Base-by-base conservation (phyloP, 2,888 invertebrate genomes). In the Pediacus dermestoides region DNA sequence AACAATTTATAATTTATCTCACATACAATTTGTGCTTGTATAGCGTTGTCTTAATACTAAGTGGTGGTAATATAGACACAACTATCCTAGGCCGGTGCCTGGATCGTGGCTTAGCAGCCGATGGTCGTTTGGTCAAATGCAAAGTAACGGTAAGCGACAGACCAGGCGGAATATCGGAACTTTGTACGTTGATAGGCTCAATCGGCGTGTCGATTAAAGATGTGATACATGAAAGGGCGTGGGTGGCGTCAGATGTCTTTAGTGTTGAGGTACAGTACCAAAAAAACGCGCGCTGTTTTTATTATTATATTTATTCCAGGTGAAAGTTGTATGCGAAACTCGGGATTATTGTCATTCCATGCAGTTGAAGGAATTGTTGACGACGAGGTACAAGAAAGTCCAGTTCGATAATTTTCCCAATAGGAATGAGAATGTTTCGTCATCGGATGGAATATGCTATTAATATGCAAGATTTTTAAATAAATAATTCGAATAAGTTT, bases 191-290 rank as follows among this genome's bases (percentile, higher is more conserved):
- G 23, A 75, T 93, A 34, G 77, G 83, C 0, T 76, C 78, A 1
- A 74, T 87, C 16, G 91, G 91, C 1, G 91, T 91, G 8, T 87
- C 87, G 22, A 90, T 96, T 48, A 96, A 95, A 68, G 95, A 95
- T 62, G 92, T 96, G 41, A 86, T 91, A 70, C 95, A 96, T 66
- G 95, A 96, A 64, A 76, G 95, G 36, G 94, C 95, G 1, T 95
- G 94, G 94, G 80, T 95, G 8, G 82, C 82, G 41, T 81, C 83
- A 1, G 94, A 96, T 64, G 86, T 96, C 30, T 93, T 92, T 64
- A 80, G 81, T 51, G 84, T 84, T 11, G 78, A 81, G 64, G 80
- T 77, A 59, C 53, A 51, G 46, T 9, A 9, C 16, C 8, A 22
- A 8, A 39, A 30, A 8, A 18, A 18, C 21, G 21, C 21, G 21